These are phyloP conservation scores for Parnassius apollo DNA, from an alignment of 2,888 invertebrate genomes.

Conservation along the genomic window DNA sequence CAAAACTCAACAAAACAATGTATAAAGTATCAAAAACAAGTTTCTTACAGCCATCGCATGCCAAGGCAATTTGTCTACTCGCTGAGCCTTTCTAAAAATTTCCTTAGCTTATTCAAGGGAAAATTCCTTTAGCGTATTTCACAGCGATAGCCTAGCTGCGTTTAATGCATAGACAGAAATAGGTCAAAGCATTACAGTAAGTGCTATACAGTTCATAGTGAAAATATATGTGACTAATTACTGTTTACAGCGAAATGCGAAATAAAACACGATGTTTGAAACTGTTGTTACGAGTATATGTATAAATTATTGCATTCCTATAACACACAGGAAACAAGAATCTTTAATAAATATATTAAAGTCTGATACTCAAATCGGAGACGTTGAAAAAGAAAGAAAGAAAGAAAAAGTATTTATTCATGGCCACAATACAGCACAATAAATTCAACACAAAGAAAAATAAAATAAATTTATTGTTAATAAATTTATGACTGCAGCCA, in stretches of 20 bases:
- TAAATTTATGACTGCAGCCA: too few relatives aligned
- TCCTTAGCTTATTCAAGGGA: background rate
- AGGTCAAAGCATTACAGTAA: conserved; percentile 34
- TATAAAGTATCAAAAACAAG: background rate
- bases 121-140: conserved; percentile 4
- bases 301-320: too few relatives aligned
- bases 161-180: conserved; percentile 34
- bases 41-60: background rate
- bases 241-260: conserved; percentile 1
- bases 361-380: too few relatives aligned
- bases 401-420: too few relatives aligned
- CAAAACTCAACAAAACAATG: background rate
- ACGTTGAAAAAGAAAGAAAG: too few relatives aligned
- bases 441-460: too few relatives aligned
- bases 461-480: too few relatives aligned
- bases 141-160: conserved; percentile 18
- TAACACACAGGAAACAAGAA: too few relatives aligned
- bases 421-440: too few relatives aligned
- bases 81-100: background rate
- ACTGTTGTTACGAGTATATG: too few relatives aligned
- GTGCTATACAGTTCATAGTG: conserved; percentile 2
- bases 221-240: conserved; percentile 15
- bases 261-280: background rate
- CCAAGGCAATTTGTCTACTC: background rate
- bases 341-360: too few relatives aligned